These are phyloP conservation scores for Lateolabrax maculatus DNA, from an alignment of 2,797 vertebrate genomes.

Conservation along the genomic window DNA sequence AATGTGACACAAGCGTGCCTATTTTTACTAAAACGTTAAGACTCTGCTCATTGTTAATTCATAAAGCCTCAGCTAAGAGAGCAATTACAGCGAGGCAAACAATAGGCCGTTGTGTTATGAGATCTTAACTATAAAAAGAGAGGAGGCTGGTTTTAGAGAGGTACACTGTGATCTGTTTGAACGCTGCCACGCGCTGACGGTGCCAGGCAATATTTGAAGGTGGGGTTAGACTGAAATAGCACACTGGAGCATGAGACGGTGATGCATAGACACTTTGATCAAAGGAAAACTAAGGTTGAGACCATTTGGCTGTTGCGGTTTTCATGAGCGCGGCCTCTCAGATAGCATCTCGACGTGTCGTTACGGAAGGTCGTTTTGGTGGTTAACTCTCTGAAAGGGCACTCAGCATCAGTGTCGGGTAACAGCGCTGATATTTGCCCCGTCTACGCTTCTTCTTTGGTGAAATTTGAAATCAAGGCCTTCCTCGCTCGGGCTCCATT, in stretches of 20 bases:
- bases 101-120: slow-evolving; percentile 54
- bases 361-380: slow-evolving; percentile 78
- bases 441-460: slow-evolving; percentile 9
- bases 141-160: slow-evolving; percentile 16
- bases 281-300: slow-evolving; percentile 70
- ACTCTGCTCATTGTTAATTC: slow-evolving; percentile 75
- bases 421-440: slow-evolving; percentile 54
- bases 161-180: slow-evolving; percentile 33
- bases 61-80: slow-evolving; percentile 63
- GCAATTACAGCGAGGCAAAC: slow-evolving; percentile 73
- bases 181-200: slow-evolving; percentile 39
- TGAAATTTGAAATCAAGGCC: slow-evolving; percentile 59
- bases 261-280: slow-evolving; percentile 73
- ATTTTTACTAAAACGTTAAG: slow-evolving; percentile 58
- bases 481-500: background rate
- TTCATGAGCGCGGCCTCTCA: slow-evolving; percentile 69
- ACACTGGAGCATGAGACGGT: slow-evolving; percentile 60
- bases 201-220: slow-evolving; percentile 44
- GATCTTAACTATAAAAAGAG: slow-evolving; percentile 46
- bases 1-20: background rate
- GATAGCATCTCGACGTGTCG: slow-evolving; percentile 70
- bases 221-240: slow-evolving; percentile 76
- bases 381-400: slow-evolving; percentile 76
- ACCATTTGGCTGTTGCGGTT: slow-evolving; percentile 78
- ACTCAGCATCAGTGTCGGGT: slow-evolving; percentile 75